phyloP scores from a whole-genome alignment of 2,113 vertebrate genomes.

The Cryptomyrus ogoouensis region DNA sequence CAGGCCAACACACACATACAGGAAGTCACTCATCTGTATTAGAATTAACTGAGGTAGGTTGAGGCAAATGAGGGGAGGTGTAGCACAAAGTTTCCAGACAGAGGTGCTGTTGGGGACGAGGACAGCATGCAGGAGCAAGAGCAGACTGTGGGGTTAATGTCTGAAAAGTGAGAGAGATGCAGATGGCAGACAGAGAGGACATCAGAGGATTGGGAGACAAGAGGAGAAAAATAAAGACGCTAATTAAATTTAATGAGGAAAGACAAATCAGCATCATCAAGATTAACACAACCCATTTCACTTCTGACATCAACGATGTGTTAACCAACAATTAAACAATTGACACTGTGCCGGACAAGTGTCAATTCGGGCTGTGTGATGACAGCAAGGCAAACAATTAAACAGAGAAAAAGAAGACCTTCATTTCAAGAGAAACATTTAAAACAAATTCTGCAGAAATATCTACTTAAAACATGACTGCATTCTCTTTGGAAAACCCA shows the following conservation, averaged over 20 bases:
- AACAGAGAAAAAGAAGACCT: not conserved
- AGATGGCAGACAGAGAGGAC: not conserved
- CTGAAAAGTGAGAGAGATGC: constrained; percentile 13
- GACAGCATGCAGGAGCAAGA: constrained; percentile 42
- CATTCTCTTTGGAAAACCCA: not conserved
- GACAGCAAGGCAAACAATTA: not conserved
- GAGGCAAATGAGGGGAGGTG: constrained; percentile 34
- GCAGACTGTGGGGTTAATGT: constrained; percentile 35
- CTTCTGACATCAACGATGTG: not conserved
- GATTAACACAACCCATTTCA: not conserved
- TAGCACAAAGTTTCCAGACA: constrained; percentile 34
- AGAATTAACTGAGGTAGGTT: constrained; percentile 25
- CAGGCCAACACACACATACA: not conserved
- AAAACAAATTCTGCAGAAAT: not conserved
- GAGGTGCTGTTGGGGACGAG: constrained; percentile 31
- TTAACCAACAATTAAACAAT: not conserved
- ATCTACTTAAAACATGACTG: not conserved
- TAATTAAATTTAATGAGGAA: not conserved
- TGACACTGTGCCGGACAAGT: not conserved
- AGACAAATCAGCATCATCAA: not conserved
- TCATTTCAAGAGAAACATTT: not conserved
- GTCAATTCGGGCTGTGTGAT: not conserved
- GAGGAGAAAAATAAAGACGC: not conserved
- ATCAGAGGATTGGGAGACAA: not conserved
- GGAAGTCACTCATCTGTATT: not conserved